A percentile compares a stretch with the other conserved stretches of the same genome.
These are phyloP conservation scores for Bombyx huttoni DNA, from an alignment of 2,888 invertebrate genomes.

Conservation along the genomic window DNA sequence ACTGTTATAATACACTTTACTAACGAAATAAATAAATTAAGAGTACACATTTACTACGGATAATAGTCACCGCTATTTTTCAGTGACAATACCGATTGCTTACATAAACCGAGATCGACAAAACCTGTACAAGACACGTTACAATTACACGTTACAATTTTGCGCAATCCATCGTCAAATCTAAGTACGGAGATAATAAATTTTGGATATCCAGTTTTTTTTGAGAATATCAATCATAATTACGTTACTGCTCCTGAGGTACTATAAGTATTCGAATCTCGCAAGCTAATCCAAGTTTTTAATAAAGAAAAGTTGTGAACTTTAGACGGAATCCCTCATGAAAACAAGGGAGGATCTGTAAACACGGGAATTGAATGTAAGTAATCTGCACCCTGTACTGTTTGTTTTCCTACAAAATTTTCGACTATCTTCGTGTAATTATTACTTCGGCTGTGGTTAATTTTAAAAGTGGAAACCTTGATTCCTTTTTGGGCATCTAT, in stretches of 20 bases:
- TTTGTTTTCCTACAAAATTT: neutral
- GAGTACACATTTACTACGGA: too few relatives aligned
- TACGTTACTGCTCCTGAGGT: neutral
- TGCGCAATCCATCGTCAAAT: too few relatives aligned
- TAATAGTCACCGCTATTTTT: too few relatives aligned
- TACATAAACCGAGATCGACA: too few relatives aligned
- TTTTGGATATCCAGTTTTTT: neutral
- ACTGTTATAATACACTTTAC: too few relatives aligned
- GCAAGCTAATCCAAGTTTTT: constrained; percentile 1
- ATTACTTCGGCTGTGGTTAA: neutral
- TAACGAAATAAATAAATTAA: too few relatives aligned
- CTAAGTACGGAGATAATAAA: too few relatives aligned
- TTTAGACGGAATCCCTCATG: neutral
- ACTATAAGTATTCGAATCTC: neutral
- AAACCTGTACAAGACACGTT: too few relatives aligned
- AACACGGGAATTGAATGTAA: neutral
- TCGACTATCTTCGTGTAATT: neutral
- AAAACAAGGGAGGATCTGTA: neutral
- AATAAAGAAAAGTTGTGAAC: constrained; percentile 1
- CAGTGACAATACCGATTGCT: too few relatives aligned
- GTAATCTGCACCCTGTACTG: neutral
- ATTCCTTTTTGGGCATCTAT: too few relatives aligned
- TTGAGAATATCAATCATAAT: neutral
- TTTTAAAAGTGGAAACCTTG: neutral
- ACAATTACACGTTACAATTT: too few relatives aligned